A percentile compares a stretch with the other conserved stretches of the same genome.
Evolutionary conservation across 2,888 invertebrate species (phyloP).

Genomic region (Matsumyia berberina): DNA sequence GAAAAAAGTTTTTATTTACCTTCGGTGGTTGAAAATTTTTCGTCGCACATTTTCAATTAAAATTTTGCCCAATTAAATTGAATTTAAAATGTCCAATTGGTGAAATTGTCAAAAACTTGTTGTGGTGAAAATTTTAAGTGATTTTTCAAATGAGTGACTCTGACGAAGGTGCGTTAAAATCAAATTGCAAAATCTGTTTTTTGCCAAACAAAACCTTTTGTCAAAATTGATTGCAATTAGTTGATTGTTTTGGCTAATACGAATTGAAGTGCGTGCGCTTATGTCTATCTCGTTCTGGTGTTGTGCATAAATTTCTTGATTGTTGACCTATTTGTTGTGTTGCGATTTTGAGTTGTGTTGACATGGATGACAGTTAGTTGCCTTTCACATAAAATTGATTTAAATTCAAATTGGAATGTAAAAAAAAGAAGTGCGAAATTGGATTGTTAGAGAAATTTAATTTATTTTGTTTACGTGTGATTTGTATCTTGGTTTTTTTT

Average conservation of each 20-base stretch:
- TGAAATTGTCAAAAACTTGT: conserved; percentile 15
- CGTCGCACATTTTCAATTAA: conserved; percentile 15
- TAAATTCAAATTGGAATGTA: conserved; percentile 9
- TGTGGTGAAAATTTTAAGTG: conserved; percentile 9
- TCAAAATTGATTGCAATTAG: conserved; percentile 43
- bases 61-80: conserved; percentile 2
- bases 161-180: conserved; percentile 78
- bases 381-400: conserved; percentile 21
- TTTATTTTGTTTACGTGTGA: neutral
- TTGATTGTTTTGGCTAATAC: conserved; percentile 55
- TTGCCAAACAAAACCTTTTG: conserved; percentile 36
- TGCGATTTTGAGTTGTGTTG: conserved; percentile 16
- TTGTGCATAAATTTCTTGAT: conserved; percentile 25
- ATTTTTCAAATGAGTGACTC: conserved; percentile 78
- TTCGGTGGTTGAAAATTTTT: conserved; percentile 21
- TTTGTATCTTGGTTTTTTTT: neutral
- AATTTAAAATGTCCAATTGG: conserved; percentile 29
- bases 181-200: conserved; percentile 22
- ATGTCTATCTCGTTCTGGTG: conserved; percentile 10
- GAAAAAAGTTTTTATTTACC: conserved; percentile 61
- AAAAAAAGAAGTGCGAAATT: conserved; percentile 1
- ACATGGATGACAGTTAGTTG: neutral
- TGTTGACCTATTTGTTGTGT: conserved; percentile 3
- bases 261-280: conserved; percentile 19
- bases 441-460: conserved; percentile 1